Conservation (phyloP, 2,888 invertebrate genomes). For the Cataglyphis cursor region DNA sequence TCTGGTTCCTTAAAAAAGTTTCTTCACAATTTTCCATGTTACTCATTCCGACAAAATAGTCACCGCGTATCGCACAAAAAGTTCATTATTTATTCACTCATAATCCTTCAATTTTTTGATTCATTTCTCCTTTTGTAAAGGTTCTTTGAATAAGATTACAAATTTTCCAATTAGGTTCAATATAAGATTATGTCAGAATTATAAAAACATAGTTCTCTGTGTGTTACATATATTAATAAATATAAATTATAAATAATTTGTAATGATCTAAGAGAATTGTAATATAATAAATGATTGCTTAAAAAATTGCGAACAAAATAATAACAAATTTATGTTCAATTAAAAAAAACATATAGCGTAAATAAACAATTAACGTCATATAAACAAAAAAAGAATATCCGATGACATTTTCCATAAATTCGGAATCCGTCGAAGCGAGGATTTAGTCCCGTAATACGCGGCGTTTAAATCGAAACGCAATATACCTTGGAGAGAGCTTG, state of each 20-base stretch:
- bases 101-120: not conserved
- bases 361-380: not conserved
- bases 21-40: constrained; percentile 12
- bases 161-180: not conserved
- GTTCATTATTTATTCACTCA: constrained; percentile 4
- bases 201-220: not conserved
- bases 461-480: not conserved
- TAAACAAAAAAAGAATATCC: not conserved
- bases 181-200: not conserved
- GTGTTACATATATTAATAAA: not conserved
- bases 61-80: not conserved
- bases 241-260: not conserved
- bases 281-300: not conserved
- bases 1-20: constrained; percentile 15
- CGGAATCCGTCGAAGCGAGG: not conserved
- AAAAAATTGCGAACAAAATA: not conserved
- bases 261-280: not conserved
- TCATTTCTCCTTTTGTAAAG: not conserved
- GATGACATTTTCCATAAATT: constrained; percentile 4
- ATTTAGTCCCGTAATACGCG: not conserved
- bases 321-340: not conserved
- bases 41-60: not conserved
- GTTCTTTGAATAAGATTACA: constrained; percentile 7
- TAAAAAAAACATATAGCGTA: not conserved
- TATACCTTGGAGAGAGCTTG: not conserved